These are phyloP conservation scores for Ceyx cyanopectus DNA, from an alignment of 2,113 vertebrate species.

Conservation along the genomic window DNA sequence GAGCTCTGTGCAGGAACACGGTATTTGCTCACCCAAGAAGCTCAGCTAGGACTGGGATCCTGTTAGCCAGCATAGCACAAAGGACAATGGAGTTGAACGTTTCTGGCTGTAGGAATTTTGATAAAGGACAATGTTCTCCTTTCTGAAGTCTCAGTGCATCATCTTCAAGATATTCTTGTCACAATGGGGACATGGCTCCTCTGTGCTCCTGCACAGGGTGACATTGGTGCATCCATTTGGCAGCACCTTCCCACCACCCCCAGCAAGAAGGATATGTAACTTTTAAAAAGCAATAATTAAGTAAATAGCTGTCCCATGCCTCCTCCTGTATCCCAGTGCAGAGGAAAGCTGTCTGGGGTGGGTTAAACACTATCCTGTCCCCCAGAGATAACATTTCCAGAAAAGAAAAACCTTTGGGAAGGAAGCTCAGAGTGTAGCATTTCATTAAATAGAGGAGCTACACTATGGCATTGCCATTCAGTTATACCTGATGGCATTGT, in stretches of 20 bases:
- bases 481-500: background rate
- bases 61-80: background rate
- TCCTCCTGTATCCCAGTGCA: background rate
- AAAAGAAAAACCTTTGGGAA: background rate
- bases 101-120: background rate
- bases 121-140: background rate
- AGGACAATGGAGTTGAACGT: background rate
- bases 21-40: background rate
- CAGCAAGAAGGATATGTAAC: accelerated
- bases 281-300: background rate
- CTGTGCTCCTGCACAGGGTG: background rate
- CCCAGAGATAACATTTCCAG: background rate
- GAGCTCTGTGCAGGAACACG: background rate
- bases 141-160: background rate
- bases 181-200: accelerated
- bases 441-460: background rate
- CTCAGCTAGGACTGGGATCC: background rate
- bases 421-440: background rate
- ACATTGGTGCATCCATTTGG: background rate
- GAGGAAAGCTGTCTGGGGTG: background rate
- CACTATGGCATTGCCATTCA: background rate
- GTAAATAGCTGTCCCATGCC: background rate
- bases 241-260: background rate
- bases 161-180: background rate
- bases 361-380: background rate